Base-by-base conservation (phyloP, 2,113 vertebrate species). In the Elachura formosa region DNA sequence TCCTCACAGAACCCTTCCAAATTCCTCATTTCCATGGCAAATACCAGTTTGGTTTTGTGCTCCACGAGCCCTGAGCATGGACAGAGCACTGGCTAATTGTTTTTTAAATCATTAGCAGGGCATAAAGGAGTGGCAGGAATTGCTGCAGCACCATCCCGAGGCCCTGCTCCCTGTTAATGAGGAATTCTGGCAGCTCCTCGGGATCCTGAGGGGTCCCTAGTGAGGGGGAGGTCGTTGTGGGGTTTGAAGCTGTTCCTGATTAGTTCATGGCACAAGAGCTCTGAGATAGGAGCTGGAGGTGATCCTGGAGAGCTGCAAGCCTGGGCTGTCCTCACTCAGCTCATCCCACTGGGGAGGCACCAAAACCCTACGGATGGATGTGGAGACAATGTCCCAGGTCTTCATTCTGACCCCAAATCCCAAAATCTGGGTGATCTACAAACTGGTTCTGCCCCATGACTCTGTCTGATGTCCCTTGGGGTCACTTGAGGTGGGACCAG, bases 101-200 rank as follows among this genome's bases (percentile, higher is more conserved):
- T n/a, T 6, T 18, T 43, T 24, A n/a, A 72, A 56, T 83, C 72
- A 43, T 88, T 72, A 94, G 79, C 59, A 8, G 38, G 1, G 3
- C 24, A 52, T 28, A 33, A 51, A 90, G 62, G 34, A 64, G 33
- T 0, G 19, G 18, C 48, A n/a, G 33, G 56, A 54, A 51, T 33
- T 71, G 58, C 36, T 58, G 89, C 40, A 64, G 91, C 51, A 23
- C 3, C 6, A 3, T 17, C 54, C 58, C 31, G 10, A 8, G 67
- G 61, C 43, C 23, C 81, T 45, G 34, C 77, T 77, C 79, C 0
- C 29, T 25, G 76, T 19, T 90, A 89, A 82, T 38, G 80, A 91
- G 92, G 75, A 66, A 66, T 84, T 91, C 69, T n/a, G 20, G 51
- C 95, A 85, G 67, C 82, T 93, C 64, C 91, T 64, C 18, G 6